Base-by-base conservation (phyloP, 2,113 vertebrate species). In the Pan paniscus region DNA sequence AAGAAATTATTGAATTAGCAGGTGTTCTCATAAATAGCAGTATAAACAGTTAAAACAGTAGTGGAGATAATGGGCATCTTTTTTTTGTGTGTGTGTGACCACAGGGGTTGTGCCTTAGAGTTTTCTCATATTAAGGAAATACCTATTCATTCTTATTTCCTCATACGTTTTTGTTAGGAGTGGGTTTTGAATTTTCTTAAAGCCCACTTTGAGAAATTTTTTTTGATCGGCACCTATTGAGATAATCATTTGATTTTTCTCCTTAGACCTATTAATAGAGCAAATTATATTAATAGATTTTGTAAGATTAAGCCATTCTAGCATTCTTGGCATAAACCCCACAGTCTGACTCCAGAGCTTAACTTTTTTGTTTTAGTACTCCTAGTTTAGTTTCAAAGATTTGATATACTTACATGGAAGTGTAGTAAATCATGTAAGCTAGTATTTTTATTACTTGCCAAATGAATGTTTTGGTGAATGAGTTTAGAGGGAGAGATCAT, bases 71-170 rank as follows among this genome's bases (percentile, higher is more conserved):
- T 55, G 20, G 22, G 40, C 48, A 17, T 50, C 59, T 46, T 87
- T 70, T 18, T 68, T 59, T 46, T 46, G 9, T 9, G 76, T 82
- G 8, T 76, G 78, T 38, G 20, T 76, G 68, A 55, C 57, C 35
- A 52, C 10, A 82, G 80, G 78, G 43, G 23, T 25, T 40, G 17
- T 72, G 32, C 35, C 1, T 48, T 82, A 14, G 50, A 83, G 16
- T 81, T 96, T 92, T 43, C 18, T 96, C 48, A 89, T 76, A 12
- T 89, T 86, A 75, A 73, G 52, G 35, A 96, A 80, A 59, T 91
- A 68, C 7, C 20, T 3, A 27, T 55, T 3, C 3, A n/a, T 48
- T 92, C 85, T 89, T 75, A 81, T 85, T 89, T 89, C 89, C 61
- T 38, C 6, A 32, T 85, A 7, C 20, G 23, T 85, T 76, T 43